phyloP scores from a whole-genome alignment of 2,113 vertebrate genomes.

The Leptosomus discolor region DNA sequence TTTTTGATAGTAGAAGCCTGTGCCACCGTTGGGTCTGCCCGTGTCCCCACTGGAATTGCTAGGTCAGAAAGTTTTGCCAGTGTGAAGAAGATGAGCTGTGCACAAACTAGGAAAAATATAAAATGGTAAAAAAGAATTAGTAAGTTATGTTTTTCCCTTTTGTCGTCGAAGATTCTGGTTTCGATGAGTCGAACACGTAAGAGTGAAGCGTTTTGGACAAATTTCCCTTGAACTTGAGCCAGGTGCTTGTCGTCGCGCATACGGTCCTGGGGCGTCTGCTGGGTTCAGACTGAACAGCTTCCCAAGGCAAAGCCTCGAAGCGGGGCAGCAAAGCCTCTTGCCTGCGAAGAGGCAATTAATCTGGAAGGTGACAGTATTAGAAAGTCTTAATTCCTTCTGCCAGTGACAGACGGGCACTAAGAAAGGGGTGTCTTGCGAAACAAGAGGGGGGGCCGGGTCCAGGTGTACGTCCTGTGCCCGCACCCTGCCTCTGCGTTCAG shows the following conservation, averaged over 20 bases:
- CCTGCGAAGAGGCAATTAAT: background rate
- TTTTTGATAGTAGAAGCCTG: background rate
- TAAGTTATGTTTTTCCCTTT: background rate
- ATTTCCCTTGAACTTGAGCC: background rate
- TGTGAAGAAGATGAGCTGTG: background rate
- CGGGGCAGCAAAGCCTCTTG: background rate
- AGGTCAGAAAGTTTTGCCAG: background rate
- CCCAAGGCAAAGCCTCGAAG: background rate
- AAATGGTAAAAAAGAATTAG: background rate
- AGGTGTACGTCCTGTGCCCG: background rate
- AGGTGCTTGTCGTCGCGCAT: background rate
- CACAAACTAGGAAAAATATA: background rate
- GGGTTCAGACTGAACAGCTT: background rate
- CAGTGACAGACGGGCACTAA: rapidly evolving
- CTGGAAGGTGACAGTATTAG: background rate
- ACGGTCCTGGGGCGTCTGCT: no score
- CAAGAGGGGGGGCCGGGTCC: background rate
- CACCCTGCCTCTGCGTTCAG: rapidly evolving
- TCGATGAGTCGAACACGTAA: background rate
- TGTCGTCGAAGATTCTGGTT: background rate
- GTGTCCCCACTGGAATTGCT: background rate
- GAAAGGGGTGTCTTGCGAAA: background rate
- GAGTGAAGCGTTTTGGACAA: background rate
- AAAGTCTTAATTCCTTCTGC: background rate
- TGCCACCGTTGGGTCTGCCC: background rate